These are phyloP conservation scores for Steinernema hermaphroditum DNA, from an alignment of 2,888 invertebrate species.

Conservation along the genomic window DNA sequence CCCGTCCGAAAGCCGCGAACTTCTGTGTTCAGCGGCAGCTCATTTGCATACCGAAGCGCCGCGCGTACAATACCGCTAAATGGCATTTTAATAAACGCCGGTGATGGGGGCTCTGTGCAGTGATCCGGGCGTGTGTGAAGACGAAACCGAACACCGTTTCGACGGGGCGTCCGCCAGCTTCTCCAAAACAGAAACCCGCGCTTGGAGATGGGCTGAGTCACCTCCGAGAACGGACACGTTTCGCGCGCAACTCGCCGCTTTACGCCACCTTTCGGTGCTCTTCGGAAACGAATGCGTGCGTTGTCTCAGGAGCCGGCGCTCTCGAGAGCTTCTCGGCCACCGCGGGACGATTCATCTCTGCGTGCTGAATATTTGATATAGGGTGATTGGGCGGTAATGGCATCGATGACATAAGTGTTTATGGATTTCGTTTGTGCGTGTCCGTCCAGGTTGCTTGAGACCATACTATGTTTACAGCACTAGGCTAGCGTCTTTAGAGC, in stretches of 20 bases:
- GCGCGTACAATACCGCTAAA: slow-evolving; percentile 27
- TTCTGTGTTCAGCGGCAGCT: neutral
- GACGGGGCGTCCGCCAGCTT: neutral
- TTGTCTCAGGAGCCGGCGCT: no score
- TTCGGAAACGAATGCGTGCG: no score
- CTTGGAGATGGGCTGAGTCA: slow-evolving; percentile 10
- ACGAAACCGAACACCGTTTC: neutral
- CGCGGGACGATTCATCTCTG: neutral
- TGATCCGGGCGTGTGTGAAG: no score
- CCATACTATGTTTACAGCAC: no score
- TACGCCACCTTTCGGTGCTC: slow-evolving; percentile 5
- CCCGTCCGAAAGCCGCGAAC: no score
- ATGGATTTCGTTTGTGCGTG: no score
- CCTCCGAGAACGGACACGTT: slow-evolving; percentile 14
- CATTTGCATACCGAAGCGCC: slow-evolving; percentile 23
- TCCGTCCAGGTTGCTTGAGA: no score
- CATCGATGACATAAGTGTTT: no score
- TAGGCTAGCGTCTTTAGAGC: no score
- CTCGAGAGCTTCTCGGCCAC: no score
- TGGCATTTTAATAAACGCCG: neutral
- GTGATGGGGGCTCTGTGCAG: no score
- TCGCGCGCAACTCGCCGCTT: slow-evolving; percentile 17
- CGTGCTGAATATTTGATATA: slow-evolving; percentile 21
- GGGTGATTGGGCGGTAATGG: no score
- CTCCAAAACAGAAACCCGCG: slow-evolving; percentile 23